These are phyloP conservation scores for Hydra vulgaris DNA, from an alignment of 30 jellyfish, hydroid and myxozoan species.

Conservation along the genomic window DNA sequence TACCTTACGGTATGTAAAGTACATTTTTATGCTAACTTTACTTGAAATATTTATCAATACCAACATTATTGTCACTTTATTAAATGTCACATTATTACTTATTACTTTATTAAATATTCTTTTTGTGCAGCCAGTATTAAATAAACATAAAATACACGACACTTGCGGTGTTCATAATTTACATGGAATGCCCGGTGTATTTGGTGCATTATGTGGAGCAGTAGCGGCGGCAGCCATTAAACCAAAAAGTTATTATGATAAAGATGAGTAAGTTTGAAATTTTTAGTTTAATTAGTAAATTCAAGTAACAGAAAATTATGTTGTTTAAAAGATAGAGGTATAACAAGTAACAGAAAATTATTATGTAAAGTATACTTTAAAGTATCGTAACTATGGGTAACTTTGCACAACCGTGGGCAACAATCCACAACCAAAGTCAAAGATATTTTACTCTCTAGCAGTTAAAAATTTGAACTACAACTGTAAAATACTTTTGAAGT, in stretches of 20 bases:
- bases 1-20: conserved; percentile 51
- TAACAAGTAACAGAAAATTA: background rate
- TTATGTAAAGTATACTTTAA: too few relatives aligned
- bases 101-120: background rate
- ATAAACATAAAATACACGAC: conserved; percentile 49
- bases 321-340: background rate
- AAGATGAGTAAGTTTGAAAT: conserved; percentile 22
- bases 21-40: too few relatives aligned
- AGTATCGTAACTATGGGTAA: too few relatives aligned
- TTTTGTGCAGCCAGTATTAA: conserved; percentile 62
- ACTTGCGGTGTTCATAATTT: conserved; percentile 96
- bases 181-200: conserved; percentile 90
- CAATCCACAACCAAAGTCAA: too few relatives aligned
- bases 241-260: conserved; percentile 31
- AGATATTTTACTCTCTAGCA: too few relatives aligned
- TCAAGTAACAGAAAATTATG: background rate
- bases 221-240: conserved; percentile 76
- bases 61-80: too few relatives aligned
- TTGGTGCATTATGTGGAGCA: conserved; percentile 69
- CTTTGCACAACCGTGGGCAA: too few relatives aligned
- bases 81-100: too few relatives aligned
- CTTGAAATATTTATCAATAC: too few relatives aligned
- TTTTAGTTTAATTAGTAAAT: background rate
- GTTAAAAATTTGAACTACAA: too few relatives aligned
- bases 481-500: too few relatives aligned